Base-by-base conservation (phyloP, 2,113 vertebrate genomes). In the Odontesthes bonariensis region DNA sequence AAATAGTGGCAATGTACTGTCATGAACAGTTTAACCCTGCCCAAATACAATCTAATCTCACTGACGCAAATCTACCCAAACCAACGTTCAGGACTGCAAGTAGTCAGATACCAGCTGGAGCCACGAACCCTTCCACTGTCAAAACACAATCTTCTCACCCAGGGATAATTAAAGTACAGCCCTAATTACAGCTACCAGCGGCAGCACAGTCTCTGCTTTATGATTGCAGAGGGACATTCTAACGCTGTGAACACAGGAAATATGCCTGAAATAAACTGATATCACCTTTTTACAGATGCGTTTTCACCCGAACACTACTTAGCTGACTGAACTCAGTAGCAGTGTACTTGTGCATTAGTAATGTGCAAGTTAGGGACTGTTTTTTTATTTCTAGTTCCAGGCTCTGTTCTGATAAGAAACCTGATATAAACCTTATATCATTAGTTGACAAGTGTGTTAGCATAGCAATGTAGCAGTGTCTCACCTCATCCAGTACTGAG, bases 401-500 rank as follows among this genome's bases (percentile, higher is more conserved):
- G 23, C 22, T 53, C 47, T 64, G 10, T 38, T 6, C 35, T 38
- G 10, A 38, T 38, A 38, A n/a, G 20, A 59, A 14, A 44, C 11
- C 42, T 44, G 42, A 1, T 44, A 38, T 38, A 38, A 38, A 38
- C 35, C 10, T 38, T 38, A 52, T 32, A 69, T 58, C 32, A 42
- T 51, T 17, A 27, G 56, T 16, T 7, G 7, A 44, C n/a, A 33
- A 27, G 23, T 62, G 47, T 81, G 60, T 73, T 60, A 67, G 33
- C 52, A 20, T 13, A 52, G 61, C 33, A 65, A 27, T 70, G 49
- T 63, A 54, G 13, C 75, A 61, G 59, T 60, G 67, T 72, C 91
- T 89, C 86, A 96, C 96, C 94, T 96, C 92, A 13, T 94, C 94
- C 55, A 94, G 87, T 0, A 88, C 83, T n/a, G 83, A 62, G 69